A percentile compares a stretch with the other conserved stretches of the same genome.
Conservation (phyloP, 2,113 vertebrate genomes). For the Halcyon senegalensis region DNA sequence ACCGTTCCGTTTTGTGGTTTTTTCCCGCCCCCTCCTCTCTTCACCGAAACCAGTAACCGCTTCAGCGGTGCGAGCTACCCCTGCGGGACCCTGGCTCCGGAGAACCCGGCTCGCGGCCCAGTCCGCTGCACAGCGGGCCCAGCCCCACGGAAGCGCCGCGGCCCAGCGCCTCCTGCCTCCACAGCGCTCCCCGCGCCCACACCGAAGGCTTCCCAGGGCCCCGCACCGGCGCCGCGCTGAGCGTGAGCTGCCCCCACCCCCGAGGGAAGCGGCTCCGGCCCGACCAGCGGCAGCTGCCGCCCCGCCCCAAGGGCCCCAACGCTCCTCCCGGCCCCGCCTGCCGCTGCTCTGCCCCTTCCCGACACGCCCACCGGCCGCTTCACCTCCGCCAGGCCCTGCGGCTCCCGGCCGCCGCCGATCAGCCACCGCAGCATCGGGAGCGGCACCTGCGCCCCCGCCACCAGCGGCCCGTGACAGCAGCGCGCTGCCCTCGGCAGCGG, state of each 20-base stretch:
- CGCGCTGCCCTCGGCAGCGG: background rate
- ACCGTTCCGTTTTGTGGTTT: no score
- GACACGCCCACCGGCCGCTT: background rate
- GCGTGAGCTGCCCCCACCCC: rapidly evolving
- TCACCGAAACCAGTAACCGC: rapidly evolving
- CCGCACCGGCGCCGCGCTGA: no score
- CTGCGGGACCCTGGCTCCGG: no score
- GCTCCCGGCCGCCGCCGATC: slow-evolving; percentile 88
- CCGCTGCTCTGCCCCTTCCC: background rate
- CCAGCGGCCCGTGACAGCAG: background rate
- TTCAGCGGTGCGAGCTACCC: background rate
- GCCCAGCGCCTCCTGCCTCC: no score
- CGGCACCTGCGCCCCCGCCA: background rate
- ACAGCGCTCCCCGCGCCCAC: no score
- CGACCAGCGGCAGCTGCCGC: no score
- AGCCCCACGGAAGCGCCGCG: rapidly evolving
- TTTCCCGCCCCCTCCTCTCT: rapidly evolving
- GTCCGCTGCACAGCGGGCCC: no score
- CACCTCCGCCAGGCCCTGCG: slow-evolving; percentile 87
- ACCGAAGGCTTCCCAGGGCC: no score
- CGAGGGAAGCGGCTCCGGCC: rapidly evolving
- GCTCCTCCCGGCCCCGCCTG: background rate
- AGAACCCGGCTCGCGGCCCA: no score
- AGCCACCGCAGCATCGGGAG: slow-evolving; percentile 90
- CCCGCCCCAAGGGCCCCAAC: background rate